Percentiles rank a stretch among this genome's conserved stretches.
phyloP scores from a whole-genome alignment of 1,140 invertebrate species.

The Archegozetes longisetosus region DNA sequence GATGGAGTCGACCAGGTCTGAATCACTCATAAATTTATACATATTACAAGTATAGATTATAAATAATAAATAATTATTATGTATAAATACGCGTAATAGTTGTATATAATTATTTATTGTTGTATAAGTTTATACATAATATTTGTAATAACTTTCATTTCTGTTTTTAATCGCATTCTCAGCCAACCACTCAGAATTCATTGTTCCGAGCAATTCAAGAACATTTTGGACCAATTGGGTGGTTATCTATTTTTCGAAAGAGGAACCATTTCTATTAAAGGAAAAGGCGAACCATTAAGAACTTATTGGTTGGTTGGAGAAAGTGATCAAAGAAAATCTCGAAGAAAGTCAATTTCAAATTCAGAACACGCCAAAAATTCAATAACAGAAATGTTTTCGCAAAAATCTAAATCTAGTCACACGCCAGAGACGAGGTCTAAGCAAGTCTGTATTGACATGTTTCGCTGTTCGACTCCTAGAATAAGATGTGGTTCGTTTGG shows the following conservation, averaged over 20 bases:
- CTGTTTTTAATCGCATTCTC: conserved; percentile 19
- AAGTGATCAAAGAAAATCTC: conserved; percentile 16
- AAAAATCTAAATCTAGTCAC: no score
- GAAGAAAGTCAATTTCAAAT: no score
- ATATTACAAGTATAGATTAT: neutral
- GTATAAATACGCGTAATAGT: no score
- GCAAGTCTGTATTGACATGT: no score
- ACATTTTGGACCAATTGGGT: conserved; percentile 58
- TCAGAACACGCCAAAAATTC: no score
- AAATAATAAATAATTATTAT: no score
- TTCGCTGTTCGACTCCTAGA: no score
- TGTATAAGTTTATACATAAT: no score
- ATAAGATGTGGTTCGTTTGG: no score
- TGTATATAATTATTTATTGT: conserved; percentile 1
- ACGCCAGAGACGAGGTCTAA: no score
- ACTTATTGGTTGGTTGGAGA: conserved; percentile 31
- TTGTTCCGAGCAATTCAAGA: conserved; percentile 70
- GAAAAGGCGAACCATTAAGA: conserved; percentile 29
- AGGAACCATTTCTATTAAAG: conserved; percentile 38
- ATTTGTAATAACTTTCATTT: no score
- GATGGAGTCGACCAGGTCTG: conserved; percentile 74
- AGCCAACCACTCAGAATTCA: conserved; percentile 54
- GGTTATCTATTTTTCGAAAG: conserved; percentile 60
- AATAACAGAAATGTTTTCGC: no score
- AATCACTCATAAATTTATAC: conserved; percentile 23